Base-by-base conservation (phyloP, 2,113 vertebrate species). In the Megaleporinus macrocephalus region DNA sequence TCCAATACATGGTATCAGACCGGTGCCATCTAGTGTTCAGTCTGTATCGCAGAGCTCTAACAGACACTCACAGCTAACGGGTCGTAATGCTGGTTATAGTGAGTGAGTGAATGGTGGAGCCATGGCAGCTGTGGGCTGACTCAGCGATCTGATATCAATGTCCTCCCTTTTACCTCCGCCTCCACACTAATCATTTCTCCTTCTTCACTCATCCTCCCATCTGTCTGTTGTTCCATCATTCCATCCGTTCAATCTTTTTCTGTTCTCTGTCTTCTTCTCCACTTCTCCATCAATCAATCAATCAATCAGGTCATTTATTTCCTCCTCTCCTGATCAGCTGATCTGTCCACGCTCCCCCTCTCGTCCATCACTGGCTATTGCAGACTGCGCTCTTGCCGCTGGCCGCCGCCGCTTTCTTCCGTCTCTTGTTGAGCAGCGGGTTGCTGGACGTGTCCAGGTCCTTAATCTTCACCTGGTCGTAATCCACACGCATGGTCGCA, bases 401-500 rank as follows among this genome's bases (percentile, higher is more conserved):
- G 14, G 93, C 91, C 0, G 95, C 92, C 87, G 79, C 79, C 2
- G 96, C 95, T 86, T 95, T 97, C 93, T 97, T 97, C 65, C 97
- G 95, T 72, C 98, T 95, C 90, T 99, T 99, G 87, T 97, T 97
- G 82, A 99, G 95, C 62, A 99, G 95, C 27, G 95, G 95, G 88
- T 99, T 99, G 93, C 95, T 98, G 86, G 97, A 99, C 0, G 95
- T 96, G 91, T 98, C 96, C 91, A 99, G 90, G 90, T 98, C 97
- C 90, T 99, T 98, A 89, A 99, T 98, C 91, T 96, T 98, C 89
- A 99, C 96, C 91, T 99, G 97, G 87, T 99, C 97, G 0, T 99
- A 99, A 90, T 99, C 98, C 20, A 99, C 97, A 0, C 97, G 95
- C 98, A 99, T 99, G 79, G 98, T 99, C 2, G 98, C 98, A 88